Conservation (phyloP, 2,113 vertebrate genomes). For the Apaloderma vittatum region DNA sequence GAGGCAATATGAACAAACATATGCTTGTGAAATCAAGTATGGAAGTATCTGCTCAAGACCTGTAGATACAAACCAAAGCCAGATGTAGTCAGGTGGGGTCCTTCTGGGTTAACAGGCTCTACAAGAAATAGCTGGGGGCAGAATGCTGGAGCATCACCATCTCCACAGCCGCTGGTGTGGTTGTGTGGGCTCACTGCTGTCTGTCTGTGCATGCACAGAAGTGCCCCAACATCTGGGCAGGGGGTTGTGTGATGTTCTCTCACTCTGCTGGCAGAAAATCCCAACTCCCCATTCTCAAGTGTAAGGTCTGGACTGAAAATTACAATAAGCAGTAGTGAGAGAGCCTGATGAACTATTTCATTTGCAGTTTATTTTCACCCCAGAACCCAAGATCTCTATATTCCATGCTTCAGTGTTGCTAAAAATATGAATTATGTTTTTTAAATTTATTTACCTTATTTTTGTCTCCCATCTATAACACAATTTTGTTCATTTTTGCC, state of each 20-base stretch:
- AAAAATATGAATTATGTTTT: background rate
- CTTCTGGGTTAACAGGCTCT: background rate
- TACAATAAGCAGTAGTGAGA: background rate
- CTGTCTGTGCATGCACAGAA: accelerated
- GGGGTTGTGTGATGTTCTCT: background rate
- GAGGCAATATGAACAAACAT: background rate
- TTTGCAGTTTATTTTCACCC: background rate
- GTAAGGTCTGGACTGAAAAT: background rate
- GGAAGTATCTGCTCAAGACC: background rate
- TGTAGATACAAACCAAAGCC: background rate
- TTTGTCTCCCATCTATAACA: background rate
- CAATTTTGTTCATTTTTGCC: background rate
- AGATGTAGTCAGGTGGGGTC: background rate
- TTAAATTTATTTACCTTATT: background rate
- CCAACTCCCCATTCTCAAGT: background rate
- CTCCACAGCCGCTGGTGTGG: background rate
- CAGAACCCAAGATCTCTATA: background rate
- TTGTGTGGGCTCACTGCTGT: accelerated
- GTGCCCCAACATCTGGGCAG: background rate
- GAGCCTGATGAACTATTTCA: background rate
- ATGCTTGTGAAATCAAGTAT: background rate
- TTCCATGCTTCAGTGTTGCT: background rate
- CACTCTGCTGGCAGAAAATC: background rate
- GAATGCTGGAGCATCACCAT: accelerated
- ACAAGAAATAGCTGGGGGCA: background rate